phyloP scores from a whole-genome alignment of 2,113 vertebrate species.

The Salminus brasiliensis region DNA sequence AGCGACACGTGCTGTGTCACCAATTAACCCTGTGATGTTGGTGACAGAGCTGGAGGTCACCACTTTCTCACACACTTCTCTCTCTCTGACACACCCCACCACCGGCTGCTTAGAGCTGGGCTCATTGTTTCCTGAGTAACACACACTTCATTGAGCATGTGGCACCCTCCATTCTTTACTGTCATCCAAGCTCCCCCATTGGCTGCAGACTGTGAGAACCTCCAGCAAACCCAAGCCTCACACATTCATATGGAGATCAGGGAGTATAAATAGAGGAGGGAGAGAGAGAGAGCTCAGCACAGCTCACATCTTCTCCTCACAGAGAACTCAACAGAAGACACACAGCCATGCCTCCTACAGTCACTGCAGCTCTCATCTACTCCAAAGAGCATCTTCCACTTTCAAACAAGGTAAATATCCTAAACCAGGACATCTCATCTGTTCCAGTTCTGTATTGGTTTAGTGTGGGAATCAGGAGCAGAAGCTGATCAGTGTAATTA shows the following conservation, averaged over 20 bases:
- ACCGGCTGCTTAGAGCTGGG: constrained; percentile 50
- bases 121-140: constrained; percentile 43
- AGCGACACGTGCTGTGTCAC: background rate
- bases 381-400: constrained; percentile 68
- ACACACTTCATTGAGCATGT: constrained; percentile 48
- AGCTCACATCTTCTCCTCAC: constrained; percentile 64
- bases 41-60: background rate
- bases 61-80: constrained; percentile 32
- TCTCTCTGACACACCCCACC: constrained; percentile 22
- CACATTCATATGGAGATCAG: constrained; percentile 61
- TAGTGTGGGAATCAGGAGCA: background rate
- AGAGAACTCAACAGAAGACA: constrained; percentile 50
- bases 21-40: background rate
- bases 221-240: constrained; percentile 57
- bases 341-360: constrained; percentile 73
- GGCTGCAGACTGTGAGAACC: constrained; percentile 60
- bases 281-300: constrained; percentile 63
- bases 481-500: background rate
- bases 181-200: constrained; percentile 43
- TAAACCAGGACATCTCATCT: background rate
- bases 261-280: constrained; percentile 54
- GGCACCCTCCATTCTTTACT: constrained; percentile 37
- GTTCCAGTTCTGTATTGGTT: background rate
- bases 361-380: constrained; percentile 59
- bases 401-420: constrained; percentile 73